Base-by-base conservation (phyloP, 92 coral and sea anemone species). In the Actinernus sp. region DNA sequence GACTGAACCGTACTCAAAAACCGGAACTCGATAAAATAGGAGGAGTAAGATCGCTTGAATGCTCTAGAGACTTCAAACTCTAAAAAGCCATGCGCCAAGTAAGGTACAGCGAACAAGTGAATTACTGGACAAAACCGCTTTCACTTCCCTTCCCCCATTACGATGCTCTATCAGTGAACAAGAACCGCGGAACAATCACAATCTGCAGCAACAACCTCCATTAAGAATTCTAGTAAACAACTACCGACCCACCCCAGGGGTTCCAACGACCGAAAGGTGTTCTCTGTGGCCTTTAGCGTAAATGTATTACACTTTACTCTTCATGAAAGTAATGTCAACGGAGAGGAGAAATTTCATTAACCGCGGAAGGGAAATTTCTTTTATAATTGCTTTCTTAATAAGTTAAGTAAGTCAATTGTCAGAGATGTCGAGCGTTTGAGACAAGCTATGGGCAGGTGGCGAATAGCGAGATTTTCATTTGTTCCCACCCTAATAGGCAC, bases 321-420 rank as follows among this genome's bases (percentile, higher is more conserved):
- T 68, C 49, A 45, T 21, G 67, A 89, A 68, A 80, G 82, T 85
- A 81, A 81, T 85, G 89, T 76, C 92, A 90, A 73, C 77, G 39
- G 50, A 9, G 48, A 55, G 58, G 39, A 60, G 58, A 86, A 90
- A 86, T 90, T 90, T 90, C 97, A 90, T 90, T 90, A 79, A 90
- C 79, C 63, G 56, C 92, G 85, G 92, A 90, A 90, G 82, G 69
- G 41, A 59, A 80, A 81, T 90, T 90, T 90, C 97, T 74, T 86
- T 71, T 71, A 70, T 90, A 90, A 90, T 90, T 90, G 97, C 88
- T 86, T 90, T 86, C 97, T 69, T 90, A 90, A 86, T 85, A 86
- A 90, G 82, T 90, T 85, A 90, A 90, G 97, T 90, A 90, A 90
- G 97, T 90, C 87, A 79, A 86, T 70, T 86, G 97, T 90, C 97